Conservation (phyloP, 2,797 vertebrate species). For the Platalea minor region DNA sequence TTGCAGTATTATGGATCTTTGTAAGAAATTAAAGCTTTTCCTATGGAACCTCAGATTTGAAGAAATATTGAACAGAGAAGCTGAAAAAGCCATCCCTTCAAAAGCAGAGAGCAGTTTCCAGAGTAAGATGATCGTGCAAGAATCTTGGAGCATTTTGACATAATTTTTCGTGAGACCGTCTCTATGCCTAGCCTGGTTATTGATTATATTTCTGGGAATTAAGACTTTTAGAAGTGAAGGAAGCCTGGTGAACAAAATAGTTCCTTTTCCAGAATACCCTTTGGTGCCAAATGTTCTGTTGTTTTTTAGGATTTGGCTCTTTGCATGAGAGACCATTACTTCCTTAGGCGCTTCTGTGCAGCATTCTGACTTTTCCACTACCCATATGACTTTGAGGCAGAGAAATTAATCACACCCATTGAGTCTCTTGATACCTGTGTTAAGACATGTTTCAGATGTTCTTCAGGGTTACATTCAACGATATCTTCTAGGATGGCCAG, state of each 20-base stretch:
- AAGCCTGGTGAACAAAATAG: neutral
- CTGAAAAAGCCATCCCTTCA: neutral
- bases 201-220: neutral
- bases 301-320: neutral
- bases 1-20: neutral
- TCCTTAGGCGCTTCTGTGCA: neutral
- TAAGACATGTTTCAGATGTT: neutral
- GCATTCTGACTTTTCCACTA: neutral
- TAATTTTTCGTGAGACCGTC: neutral
- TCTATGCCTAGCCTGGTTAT: neutral
- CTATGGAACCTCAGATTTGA: neutral
- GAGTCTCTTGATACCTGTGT: neutral
- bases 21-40: neutral
- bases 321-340: neutral
- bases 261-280: neutral
- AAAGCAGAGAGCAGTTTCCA: neutral
- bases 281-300: neutral
- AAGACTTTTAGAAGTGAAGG: neutral
- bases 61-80: neutral
- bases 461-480: neutral
- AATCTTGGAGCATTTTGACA: neutral
- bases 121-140: neutral
- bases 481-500: neutral
- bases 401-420: neutral
- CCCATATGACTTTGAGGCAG: neutral